Evolutionary conservation across 2,113 vertebrate species (phyloP).

Genomic region (Phalacrocorax carbo): DNA sequence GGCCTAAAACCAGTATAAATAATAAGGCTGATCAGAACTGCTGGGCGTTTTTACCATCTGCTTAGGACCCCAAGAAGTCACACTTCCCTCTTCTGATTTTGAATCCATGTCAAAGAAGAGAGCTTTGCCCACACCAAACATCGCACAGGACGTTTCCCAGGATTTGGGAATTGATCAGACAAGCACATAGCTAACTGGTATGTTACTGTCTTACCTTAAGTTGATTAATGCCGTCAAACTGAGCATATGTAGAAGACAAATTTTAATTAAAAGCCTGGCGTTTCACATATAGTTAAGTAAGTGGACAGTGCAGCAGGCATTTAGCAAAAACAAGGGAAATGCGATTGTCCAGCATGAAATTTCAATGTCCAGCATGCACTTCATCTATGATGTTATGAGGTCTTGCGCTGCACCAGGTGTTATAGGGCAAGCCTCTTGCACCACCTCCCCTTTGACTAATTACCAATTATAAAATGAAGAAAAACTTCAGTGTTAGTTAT

Average conservation of each 20-base stretch:
- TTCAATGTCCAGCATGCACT: fast-evolving
- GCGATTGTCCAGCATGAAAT: neutral
- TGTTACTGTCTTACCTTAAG: neutral
- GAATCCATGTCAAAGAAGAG: neutral
- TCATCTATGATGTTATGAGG: neutral
- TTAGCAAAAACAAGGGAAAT: neutral
- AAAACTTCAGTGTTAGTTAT: neutral
- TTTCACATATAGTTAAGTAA: neutral
- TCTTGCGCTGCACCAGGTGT: neutral
- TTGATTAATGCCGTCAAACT: neutral
- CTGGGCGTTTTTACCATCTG: neutral
- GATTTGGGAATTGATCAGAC: neutral
- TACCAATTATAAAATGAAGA: neutral
- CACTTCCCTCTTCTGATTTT: neutral
- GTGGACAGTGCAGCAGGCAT: fast-evolving
- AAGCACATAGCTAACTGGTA: neutral
- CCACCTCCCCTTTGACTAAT: neutral
- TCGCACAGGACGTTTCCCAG: neutral
- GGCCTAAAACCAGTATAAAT: neutral
- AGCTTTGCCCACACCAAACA: neutral
- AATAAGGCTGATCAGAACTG: neutral
- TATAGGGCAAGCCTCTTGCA: neutral
- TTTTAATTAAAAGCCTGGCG: neutral
- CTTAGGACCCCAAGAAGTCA: neutral
- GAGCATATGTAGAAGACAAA: neutral